These are phyloP conservation scores for Oscheius onirici DNA, from an alignment of 2,888 invertebrate genomes.

Conservation along the genomic window DNA sequence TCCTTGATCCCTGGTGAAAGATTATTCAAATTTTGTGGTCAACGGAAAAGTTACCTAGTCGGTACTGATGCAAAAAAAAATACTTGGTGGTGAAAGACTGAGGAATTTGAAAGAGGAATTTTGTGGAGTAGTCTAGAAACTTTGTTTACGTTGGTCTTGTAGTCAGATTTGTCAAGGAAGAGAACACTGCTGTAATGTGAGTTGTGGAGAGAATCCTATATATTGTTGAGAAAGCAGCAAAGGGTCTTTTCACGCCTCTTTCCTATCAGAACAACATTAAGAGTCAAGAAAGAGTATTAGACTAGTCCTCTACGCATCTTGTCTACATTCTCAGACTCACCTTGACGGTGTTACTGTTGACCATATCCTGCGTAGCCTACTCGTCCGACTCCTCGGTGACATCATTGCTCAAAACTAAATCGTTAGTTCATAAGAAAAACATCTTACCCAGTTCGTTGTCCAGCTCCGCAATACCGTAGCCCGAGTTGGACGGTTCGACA, in stretches of 20 bases:
- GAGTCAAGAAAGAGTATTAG: no score
- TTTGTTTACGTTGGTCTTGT: no score
- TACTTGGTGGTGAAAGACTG: no score
- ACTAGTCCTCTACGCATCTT: no score
- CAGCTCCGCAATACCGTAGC: constrained; percentile 9
- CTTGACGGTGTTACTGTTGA: constrained; percentile 34
- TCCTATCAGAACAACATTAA: no score
- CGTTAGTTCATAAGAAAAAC: background rate
- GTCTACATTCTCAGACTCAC: background rate
- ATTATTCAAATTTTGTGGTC: background rate
- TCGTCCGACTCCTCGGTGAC: constrained; percentile 28
- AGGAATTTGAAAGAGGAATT: background rate
- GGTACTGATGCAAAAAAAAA: no score
- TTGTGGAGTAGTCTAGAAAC: background rate
- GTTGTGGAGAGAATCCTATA: no score
- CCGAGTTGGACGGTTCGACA: constrained; percentile 18
- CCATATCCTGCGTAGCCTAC: constrained; percentile 29
- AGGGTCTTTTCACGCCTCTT: no score
- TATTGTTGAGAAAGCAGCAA: no score
- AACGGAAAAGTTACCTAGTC: background rate
- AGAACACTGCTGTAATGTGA: no score
- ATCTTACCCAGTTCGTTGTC: constrained; percentile 20
- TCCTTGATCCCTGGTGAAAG: no score
- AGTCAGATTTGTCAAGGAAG: no score
- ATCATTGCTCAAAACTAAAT: constrained; percentile 17